These are phyloP conservation scores for Ennomos quercinarius DNA, from an alignment of 2,888 invertebrate genomes.

Conservation along the genomic window DNA sequence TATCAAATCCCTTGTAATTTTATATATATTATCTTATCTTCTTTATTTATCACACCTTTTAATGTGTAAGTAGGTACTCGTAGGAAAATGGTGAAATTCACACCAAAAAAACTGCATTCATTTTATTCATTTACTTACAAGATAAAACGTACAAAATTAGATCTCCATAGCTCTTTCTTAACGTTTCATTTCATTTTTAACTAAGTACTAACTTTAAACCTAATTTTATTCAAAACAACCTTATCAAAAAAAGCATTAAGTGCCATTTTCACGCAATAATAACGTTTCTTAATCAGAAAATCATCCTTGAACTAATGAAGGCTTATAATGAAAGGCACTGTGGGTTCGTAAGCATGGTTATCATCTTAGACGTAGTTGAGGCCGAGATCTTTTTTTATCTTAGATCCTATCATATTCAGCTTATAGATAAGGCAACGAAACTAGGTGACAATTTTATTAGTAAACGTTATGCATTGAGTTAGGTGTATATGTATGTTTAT, in stretches of 20 bases:
- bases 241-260: conserved; percentile 11
- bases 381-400: conserved; percentile 16
- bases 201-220: too few relatives aligned
- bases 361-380: too few relatives aligned
- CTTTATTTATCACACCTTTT: conserved; percentile 21
- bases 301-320: conserved; percentile 46
- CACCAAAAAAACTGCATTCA: background rate
- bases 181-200: too few relatives aligned
- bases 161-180: too few relatives aligned
- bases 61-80: conserved; percentile 17
- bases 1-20: conserved; percentile 24
- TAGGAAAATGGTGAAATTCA: conserved; percentile 17
- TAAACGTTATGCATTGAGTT: conserved; percentile 11
- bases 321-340: conserved; percentile 1
- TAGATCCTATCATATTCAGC: conserved; percentile 13
- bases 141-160: too few relatives aligned
- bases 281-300: conserved; percentile 34
- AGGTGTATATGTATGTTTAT: too few relatives aligned
- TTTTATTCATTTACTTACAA: conserved; percentile 6
- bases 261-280: conserved; percentile 34
- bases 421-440: conserved; percentile 23
- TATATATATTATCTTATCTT: conserved; percentile 36
- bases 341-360: too few relatives aligned
- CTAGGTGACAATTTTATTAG: conserved; percentile 20
- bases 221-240: background rate